Evolutionary conservation across 2,113 vertebrate genomes (phyloP), one percentile per base, ranked within the genome.

Genomic region (Oceanites oceanicus): DNA sequence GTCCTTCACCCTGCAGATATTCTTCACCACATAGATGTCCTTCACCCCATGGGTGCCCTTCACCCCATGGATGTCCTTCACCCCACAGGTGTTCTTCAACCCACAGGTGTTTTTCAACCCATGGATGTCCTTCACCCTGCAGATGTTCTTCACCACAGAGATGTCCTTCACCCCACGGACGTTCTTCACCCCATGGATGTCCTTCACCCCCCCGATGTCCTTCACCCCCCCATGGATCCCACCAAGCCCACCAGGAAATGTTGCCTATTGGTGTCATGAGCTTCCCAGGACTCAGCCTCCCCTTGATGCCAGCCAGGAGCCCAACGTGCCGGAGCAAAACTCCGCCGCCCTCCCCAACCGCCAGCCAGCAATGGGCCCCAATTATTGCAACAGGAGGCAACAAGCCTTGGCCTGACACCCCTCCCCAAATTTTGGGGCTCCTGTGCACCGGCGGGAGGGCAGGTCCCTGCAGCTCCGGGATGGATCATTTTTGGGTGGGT

Each of bases 201-300:
- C 6, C 45, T 34, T 32, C 30, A 62, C 25, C 25, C 34, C 40
- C 25, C 12, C 0, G 6, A 6, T 4, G 6, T 17, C 42, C 63
- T 52, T 49, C 47, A 29, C 7, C 9, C 32, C 32, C 6, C 29
- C n/a, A 4, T 1, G 2, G 27, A 19, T 2, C 6, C 12, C 34
- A 13, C 32, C 40, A 12, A 58, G 7, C 40, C 70, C 34, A 1
- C 15, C 1, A 7, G 32, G 26, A 47, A 73, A 13, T 2, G 45
- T 9, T 7, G 0, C 32, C 25, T 7, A 1, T 38, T 0, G 1
- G 8, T 15, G 45, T 7, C 63, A 13, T 0, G 23, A 87, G 9
- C 27, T 78, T 30, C 50, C 65, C 45, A 45, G 47, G 45, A 4
- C 81, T 93, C 88, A 70, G 36, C 8, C 15, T 12, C 20, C 0